Evolutionary conservation across 2,797 vertebrate genomes (phyloP).

Genomic region (Anguilla pacifica): DNA sequence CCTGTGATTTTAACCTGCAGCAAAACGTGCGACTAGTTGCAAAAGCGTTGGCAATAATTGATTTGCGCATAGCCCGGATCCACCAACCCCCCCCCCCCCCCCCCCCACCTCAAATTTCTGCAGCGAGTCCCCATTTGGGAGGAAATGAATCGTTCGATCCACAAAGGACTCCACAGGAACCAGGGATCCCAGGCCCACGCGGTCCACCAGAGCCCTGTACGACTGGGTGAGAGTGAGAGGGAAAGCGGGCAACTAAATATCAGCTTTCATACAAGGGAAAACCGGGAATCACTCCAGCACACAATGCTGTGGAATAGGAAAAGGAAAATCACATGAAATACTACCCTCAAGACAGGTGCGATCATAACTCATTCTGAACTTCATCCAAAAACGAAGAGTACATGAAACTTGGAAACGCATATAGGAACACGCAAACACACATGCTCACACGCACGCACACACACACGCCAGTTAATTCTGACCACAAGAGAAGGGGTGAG

Average conservation of each 20-base stretch:
- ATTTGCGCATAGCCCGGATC: background rate
- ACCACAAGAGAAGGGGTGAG: background rate
- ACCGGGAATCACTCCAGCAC: background rate
- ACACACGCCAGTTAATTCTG: background rate
- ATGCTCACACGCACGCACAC: background rate
- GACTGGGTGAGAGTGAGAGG: conserved; percentile 67
- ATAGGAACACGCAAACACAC: background rate
- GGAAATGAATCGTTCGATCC: conserved; percentile 85
- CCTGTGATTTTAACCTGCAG: background rate
- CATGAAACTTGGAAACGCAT: background rate
- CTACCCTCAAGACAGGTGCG: background rate
- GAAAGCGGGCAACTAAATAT: background rate
- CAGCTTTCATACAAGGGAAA: background rate
- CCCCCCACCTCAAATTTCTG: conserved; percentile 89
- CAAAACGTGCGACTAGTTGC: background rate
- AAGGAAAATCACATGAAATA: background rate
- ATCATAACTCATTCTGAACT: background rate
- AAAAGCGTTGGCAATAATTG: background rate
- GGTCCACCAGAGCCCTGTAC: conserved; percentile 93
- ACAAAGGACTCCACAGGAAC: conserved; percentile 94
- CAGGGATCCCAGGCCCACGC: conserved; percentile 86
- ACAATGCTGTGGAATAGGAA: background rate
- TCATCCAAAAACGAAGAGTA: background rate
- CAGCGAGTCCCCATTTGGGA: conserved; percentile 84
- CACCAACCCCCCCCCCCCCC: conserved; percentile 31